Percentiles rank a stretch among this genome's conserved stretches.
These are phyloP conservation scores for Eledone cirrhosa DNA, from an alignment of 2,888 invertebrate species.

Conservation along the genomic window DNA sequence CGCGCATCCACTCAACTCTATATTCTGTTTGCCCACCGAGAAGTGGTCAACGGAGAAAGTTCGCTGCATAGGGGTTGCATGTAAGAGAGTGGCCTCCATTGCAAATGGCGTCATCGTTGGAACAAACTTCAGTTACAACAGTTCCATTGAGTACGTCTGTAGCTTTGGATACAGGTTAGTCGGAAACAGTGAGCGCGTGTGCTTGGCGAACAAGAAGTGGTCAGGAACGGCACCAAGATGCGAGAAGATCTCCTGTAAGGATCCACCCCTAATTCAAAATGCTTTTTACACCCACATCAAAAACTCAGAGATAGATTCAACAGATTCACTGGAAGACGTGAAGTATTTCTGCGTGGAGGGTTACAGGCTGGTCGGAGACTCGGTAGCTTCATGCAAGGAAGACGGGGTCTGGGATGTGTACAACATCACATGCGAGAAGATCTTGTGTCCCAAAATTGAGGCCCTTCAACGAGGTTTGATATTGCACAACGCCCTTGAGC, in stretches of 20 bases:
- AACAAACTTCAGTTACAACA: conserved; percentile 36
- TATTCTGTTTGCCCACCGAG: conserved; percentile 70
- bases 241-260: conserved; percentile 42
- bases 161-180: conserved; percentile 48
- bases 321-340: conserved; percentile 39
- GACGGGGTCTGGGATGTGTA: conserved; percentile 39
- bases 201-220: conserved; percentile 49
- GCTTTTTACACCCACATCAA: background rate
- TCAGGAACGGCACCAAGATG: conserved; percentile 44
- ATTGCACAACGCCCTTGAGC: background rate
- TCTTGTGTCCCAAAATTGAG: background rate
- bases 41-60: conserved; percentile 50
- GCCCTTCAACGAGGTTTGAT: background rate
- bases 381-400: conserved; percentile 39
- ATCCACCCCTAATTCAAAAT: conserved; percentile 33
- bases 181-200: conserved; percentile 45
- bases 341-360: conserved; percentile 49
- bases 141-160: conserved; percentile 48
- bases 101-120: conserved; percentile 39
- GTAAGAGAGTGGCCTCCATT: conserved; percentile 36
- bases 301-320: no score
- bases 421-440: background rate
- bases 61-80: conserved; percentile 37
- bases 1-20: conserved; percentile 84
- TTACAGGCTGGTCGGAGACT: conserved; percentile 42